Conservation (phyloP, 1,140 invertebrate genomes). For the Calephelis virginiensis region DNA sequence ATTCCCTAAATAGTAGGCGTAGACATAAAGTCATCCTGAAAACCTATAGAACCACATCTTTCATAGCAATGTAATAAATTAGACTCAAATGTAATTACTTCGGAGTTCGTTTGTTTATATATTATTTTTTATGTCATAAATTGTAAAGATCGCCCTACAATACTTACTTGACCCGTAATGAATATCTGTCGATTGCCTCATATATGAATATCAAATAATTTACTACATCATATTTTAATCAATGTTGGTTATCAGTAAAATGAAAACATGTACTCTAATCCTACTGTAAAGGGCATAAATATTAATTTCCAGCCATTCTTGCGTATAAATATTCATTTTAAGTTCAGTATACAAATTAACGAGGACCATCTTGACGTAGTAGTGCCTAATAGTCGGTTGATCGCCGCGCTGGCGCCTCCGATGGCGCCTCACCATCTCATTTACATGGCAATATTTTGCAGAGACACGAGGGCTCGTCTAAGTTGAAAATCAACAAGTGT, state of each 20-base stretch:
- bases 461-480: slow-evolving; percentile 25
- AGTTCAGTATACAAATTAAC: slow-evolving; percentile 30
- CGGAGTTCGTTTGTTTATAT: too few relatives aligned
- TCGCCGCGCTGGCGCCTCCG: slow-evolving; percentile 36
- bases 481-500: slow-evolving; percentile 35
- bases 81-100: too few relatives aligned
- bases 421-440: slow-evolving; percentile 43
- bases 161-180: too few relatives aligned
- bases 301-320: slow-evolving; percentile 1
- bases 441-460: slow-evolving; percentile 44
- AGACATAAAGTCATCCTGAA: too few relatives aligned
- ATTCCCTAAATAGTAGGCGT: too few relatives aligned
- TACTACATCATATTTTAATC: too few relatives aligned
- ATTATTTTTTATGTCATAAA: too few relatives aligned
- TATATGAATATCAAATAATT: too few relatives aligned
- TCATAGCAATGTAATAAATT: too few relatives aligned
- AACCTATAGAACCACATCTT: too few relatives aligned
- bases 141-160: too few relatives aligned
- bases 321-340: slow-evolving; percentile 19
- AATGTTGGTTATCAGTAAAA: background rate
- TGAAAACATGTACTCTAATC: background rate
- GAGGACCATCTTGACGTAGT: slow-evolving; percentile 30
- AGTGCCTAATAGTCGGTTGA: slow-evolving; percentile 34
- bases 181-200: too few relatives aligned
- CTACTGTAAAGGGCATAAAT: background rate